Evolutionary conservation across 2,888 invertebrate species (phyloP).

Genomic region (Temnothorax unifasciatus): DNA sequence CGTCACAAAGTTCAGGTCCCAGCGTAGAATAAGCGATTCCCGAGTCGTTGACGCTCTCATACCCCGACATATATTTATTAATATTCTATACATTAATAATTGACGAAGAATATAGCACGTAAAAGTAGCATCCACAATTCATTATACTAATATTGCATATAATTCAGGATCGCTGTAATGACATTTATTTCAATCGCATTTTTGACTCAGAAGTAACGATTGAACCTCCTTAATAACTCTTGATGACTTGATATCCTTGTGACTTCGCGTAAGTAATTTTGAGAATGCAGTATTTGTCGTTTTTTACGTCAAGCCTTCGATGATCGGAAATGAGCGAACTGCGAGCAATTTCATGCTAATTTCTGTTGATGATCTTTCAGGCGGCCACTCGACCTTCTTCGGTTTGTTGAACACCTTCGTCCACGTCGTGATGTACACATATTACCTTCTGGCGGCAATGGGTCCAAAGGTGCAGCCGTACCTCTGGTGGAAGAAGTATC

Average conservation of each 20-base stretch:
- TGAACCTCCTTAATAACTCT: no score
- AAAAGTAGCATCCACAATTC: no score
- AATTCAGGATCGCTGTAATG: no score
- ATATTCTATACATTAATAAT: no score
- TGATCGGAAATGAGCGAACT: neutral
- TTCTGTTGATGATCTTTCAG: slow-evolving; percentile 81
- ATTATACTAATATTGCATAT: no score
- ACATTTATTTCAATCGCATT: no score
- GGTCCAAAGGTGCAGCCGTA: slow-evolving; percentile 95
- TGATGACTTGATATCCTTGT: neutral
- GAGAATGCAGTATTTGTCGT: neutral
- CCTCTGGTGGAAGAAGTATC: slow-evolving; percentile 98
- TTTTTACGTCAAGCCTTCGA: neutral
- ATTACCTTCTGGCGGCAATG: slow-evolving; percentile 96
- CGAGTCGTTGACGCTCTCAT: no score
- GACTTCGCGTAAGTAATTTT: neutral
- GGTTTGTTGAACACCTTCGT: slow-evolving; percentile 97
- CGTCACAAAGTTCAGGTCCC: no score
- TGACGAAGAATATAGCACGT: no score
- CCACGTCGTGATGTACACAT: slow-evolving; percentile 98
- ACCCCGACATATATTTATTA: no score
- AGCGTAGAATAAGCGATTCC: no score
- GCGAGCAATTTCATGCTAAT: slow-evolving; percentile 8
- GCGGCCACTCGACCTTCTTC: slow-evolving; percentile 98
- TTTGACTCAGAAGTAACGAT: no score